Base-by-base conservation (phyloP, 2,888 invertebrate species). In the Noctua pronuba region DNA sequence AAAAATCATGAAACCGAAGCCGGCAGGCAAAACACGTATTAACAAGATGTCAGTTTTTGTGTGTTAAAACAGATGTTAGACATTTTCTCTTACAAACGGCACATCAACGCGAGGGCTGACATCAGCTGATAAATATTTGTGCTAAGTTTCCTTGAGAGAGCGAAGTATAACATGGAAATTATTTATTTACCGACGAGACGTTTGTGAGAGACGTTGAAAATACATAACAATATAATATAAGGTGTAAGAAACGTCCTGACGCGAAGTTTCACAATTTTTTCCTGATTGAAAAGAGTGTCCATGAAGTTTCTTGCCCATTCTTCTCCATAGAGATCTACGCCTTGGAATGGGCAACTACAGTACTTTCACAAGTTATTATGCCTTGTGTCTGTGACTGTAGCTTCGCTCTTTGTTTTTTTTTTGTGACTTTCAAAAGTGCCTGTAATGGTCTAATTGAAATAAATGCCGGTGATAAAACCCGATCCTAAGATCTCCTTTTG, bases 121-220 rank as follows among this genome's bases (percentile, higher is more conserved):
- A 49, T 65, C 13, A 46, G 68, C 58, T 69, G 73, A 83, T 38
- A 82, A 65, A 83, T 83, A 83, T 70, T 82, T 77, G 69, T 66
- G 13, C 60, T 52, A 69, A 79, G 55, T 73, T 75, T 69, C 18
- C 55, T 55, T 62, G 28, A 1, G 41, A 80, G 68, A 64, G 35
- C 64, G 31, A 73, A 65, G 28, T 35, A 44, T 71, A 65, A 80
- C 46, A 72, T 49, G 55, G 44, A 35, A 81, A 71, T 80, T 74
- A 80, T 84, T 80, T 84, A 83, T 84, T 84, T 71, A 76, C n/a
- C 3, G 46, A 76, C 35, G 1, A 55, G 52, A 73, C 52, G 58
- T 16, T 31, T 60, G 28, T 55, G 55, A 52, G 46, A 58, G 62
- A 49, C 38, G 49, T 64, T 80, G 62, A 46, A 70, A 75, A 66